phyloP scores from a whole-genome alignment of 2,888 invertebrate species.

The Pyrochroa serraticornis region DNA sequence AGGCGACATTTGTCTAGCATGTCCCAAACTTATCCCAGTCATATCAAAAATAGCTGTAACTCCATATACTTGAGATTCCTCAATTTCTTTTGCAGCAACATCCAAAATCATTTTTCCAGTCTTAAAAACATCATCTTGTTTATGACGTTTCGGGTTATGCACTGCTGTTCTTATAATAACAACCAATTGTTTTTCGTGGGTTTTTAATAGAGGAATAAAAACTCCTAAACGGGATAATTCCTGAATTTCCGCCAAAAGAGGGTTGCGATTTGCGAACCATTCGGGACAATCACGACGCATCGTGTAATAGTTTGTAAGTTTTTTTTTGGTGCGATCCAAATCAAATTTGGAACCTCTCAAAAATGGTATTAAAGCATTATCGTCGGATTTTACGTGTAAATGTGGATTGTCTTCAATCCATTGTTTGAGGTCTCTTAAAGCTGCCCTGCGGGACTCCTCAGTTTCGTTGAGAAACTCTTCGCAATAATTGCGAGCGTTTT shows the following conservation, averaged over 20 bases:
- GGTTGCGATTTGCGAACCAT: conserved; percentile 69
- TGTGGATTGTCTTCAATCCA: conserved; percentile 58
- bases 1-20: conserved; percentile 66
- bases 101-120: conserved; percentile 69
- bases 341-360: conserved; percentile 68
- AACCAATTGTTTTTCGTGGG: conserved; percentile 61
- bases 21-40: conserved; percentile 62
- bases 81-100: conserved; percentile 61
- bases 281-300: conserved; percentile 63
- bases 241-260: conserved; percentile 62
- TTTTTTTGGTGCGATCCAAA: conserved; percentile 63
- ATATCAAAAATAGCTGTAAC: conserved; percentile 68
- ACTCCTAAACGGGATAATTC: conserved; percentile 64
- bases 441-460: conserved; percentile 38
- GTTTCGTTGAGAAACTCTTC: conserved; percentile 50
- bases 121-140: conserved; percentile 67
- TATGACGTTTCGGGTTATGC: conserved; percentile 65
- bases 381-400: conserved; percentile 58
- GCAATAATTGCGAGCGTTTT: conserved; percentile 41
- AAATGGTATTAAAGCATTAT: conserved; percentile 63
- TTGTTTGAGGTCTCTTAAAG: conserved; percentile 49
- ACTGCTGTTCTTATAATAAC: conserved; percentile 65
- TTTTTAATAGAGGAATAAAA: conserved; percentile 63
- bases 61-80: conserved; percentile 60
- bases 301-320: conserved; percentile 64